phyloP scores from a whole-genome alignment of 2,888 invertebrate species.

The Quadriops clusia region DNA sequence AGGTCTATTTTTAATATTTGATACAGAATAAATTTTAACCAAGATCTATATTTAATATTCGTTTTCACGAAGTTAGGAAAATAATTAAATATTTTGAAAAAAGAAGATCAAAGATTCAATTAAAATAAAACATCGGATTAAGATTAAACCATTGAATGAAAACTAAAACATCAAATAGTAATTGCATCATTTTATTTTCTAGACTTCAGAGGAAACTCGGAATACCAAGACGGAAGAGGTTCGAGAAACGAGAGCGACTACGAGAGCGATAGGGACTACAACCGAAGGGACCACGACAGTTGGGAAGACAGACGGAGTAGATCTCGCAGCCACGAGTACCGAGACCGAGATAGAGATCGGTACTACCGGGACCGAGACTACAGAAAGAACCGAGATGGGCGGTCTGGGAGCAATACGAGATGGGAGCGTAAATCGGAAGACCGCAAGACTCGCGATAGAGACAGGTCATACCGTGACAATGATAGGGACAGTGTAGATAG shows the following conservation, averaged over 20 bases:
- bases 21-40: no score
- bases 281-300: constrained; percentile 24
- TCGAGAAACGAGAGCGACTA: constrained; percentile 30
- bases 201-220: constrained; percentile 23
- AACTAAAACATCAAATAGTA: no score
- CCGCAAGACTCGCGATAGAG: constrained; percentile 30
- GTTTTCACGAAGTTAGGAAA: no score
- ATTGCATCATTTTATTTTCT: constrained; percentile 11
- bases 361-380: constrained; percentile 25
- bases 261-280: constrained; percentile 32
- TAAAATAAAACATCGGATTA: no score
- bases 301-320: constrained; percentile 24
- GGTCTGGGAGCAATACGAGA: constrained; percentile 29
- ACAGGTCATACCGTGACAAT: constrained; percentile 32
- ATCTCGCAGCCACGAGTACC: constrained; percentile 27
- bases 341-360: constrained; percentile 25
- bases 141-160: no score
- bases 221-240: constrained; percentile 24
- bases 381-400: constrained; percentile 25
- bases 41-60: not conserved
- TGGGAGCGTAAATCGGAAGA: constrained; percentile 34
- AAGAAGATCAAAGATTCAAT: no score
- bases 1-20: no score
- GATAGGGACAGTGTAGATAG: constrained; percentile 36
- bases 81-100: no score